Conservation (phyloP, 2,888 invertebrate genomes). For the Tromatobia lineatoria region DNA sequence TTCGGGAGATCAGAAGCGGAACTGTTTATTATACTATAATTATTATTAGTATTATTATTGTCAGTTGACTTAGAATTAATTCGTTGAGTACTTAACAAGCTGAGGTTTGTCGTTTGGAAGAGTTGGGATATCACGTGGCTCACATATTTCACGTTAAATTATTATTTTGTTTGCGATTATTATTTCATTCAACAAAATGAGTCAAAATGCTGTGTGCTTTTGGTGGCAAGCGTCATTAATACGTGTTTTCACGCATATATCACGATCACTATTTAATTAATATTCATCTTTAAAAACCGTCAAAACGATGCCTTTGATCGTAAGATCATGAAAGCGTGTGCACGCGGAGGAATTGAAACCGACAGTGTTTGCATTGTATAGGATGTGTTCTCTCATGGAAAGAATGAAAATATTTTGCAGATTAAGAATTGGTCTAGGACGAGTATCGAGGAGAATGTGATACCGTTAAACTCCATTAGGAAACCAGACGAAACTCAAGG, state of each 20-base stretch:
- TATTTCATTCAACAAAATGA: not conserved
- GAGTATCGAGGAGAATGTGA: conserved; percentile 81
- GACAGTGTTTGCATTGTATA: not conserved
- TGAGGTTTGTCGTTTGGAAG: conserved; percentile 42
- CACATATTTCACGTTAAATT: conserved; percentile 48
- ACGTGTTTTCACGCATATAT: conserved; percentile 57
- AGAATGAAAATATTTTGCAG: conserved; percentile 75
- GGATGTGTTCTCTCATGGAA: conserved; percentile 52
- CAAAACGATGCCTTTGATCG: not conserved
- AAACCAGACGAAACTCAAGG: conserved; percentile 79
- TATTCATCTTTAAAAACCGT: conserved; percentile 33
- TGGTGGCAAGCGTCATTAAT: conserved; percentile 67
- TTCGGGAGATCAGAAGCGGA: conserved; percentile 12
- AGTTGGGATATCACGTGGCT: conserved; percentile 20
- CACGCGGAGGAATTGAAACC: not conserved
- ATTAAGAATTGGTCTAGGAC: conserved; percentile 80
- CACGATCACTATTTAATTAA: conserved; percentile 48
- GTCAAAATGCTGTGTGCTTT: conserved; percentile 52
- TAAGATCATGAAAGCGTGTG: not conserved
- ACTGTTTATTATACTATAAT: conserved; percentile 24
- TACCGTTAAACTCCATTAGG: conserved; percentile 81
- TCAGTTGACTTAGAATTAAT: conserved; percentile 18
- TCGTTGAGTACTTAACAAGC: conserved; percentile 49
- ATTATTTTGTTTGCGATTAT: conserved; percentile 36
- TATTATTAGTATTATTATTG: conserved; percentile 34